phyloP scores from a whole-genome alignment of 30 jellyfish, hydroid and myxozoan species.

The Pelagia noctiluca region DNA sequence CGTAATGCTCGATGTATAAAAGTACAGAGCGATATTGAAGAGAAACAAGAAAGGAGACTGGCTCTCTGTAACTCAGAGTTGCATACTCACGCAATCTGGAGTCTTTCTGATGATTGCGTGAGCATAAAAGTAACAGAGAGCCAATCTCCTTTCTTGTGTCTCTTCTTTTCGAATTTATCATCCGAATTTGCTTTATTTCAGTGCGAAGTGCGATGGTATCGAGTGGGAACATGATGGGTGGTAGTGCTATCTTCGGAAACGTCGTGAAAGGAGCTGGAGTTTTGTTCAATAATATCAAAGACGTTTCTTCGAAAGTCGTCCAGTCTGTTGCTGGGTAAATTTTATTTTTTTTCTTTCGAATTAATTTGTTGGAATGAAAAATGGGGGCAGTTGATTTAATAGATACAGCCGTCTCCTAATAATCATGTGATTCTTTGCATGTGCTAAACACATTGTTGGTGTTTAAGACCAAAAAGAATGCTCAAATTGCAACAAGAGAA shows the following conservation, averaged over 20 bases:
- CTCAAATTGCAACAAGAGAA: too few relatives aligned
- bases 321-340: conserved; percentile 94
- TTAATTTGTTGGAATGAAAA: neutral
- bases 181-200: neutral
- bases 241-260: conserved; percentile 91
- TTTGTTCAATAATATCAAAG: conserved; percentile 85
- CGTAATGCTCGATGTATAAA: too few relatives aligned
- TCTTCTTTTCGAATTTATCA: neutral
- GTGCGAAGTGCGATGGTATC: conserved; percentile 46
- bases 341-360: neutral
- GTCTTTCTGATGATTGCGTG: too few relatives aligned
- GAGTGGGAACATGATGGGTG: conserved; percentile 58
- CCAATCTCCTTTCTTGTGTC: too few relatives aligned
- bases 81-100: too few relatives aligned
- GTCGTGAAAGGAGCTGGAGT: conserved; percentile 94
- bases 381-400: neutral
- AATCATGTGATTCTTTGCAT: too few relatives aligned
- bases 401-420: neutral
- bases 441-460: too few relatives aligned
- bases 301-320: conserved; percentile 85
- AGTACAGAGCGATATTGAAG: too few relatives aligned
- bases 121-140: too few relatives aligned
- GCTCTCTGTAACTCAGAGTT: too few relatives aligned
- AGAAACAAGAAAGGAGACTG: too few relatives aligned
- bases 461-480: too few relatives aligned